phyloP scores from a whole-genome alignment of 2,888 invertebrate genomes.

The Camptogramma bilineatum region DNA sequence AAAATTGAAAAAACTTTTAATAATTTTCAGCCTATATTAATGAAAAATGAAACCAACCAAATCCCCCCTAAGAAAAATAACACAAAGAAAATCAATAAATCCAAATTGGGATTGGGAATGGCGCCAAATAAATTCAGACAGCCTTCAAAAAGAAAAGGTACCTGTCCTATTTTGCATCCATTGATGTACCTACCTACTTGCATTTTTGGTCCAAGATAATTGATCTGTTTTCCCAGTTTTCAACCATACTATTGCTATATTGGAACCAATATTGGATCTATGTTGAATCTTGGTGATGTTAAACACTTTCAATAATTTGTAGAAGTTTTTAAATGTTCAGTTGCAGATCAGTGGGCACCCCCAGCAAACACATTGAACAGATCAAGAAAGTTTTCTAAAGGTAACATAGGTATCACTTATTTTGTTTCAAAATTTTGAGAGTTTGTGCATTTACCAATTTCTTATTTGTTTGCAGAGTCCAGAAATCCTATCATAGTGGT shows the following conservation, averaged over 20 bases:
- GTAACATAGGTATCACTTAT: slow-evolving; percentile 36
- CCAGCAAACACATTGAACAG: slow-evolving; percentile 35
- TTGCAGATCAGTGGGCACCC: slow-evolving; percentile 47
- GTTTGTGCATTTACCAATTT: not conserved
- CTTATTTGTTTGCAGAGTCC: slow-evolving; percentile 48
- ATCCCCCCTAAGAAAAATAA: slow-evolving; percentile 53
- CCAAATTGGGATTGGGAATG: slow-evolving; percentile 48
- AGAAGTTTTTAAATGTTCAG: slow-evolving; percentile 33
- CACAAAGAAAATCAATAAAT: slow-evolving; percentile 50
- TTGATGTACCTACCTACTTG: slow-evolving; percentile 14
- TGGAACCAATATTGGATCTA: no score
- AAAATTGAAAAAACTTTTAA: no score
- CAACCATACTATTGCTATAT: not conserved
- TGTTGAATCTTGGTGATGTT: not conserved
- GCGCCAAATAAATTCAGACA: slow-evolving; percentile 52
- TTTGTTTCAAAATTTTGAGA: not conserved
- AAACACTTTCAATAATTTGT: slow-evolving; percentile 20
- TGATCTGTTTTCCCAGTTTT: no score
- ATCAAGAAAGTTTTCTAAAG: slow-evolving; percentile 50
- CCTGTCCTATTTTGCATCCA: not conserved
- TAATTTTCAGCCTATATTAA: slow-evolving; percentile 58
- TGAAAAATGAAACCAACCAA: slow-evolving; percentile 61
- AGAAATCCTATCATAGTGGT: slow-evolving; percentile 59
- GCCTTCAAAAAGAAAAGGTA: slow-evolving; percentile 54
- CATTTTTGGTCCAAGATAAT: not conserved